Evolutionary conservation across 2,113 vertebrate genomes (phyloP), one percentile per base, ranked within the genome.

Genomic region (Poecilia latipinna): DNA sequence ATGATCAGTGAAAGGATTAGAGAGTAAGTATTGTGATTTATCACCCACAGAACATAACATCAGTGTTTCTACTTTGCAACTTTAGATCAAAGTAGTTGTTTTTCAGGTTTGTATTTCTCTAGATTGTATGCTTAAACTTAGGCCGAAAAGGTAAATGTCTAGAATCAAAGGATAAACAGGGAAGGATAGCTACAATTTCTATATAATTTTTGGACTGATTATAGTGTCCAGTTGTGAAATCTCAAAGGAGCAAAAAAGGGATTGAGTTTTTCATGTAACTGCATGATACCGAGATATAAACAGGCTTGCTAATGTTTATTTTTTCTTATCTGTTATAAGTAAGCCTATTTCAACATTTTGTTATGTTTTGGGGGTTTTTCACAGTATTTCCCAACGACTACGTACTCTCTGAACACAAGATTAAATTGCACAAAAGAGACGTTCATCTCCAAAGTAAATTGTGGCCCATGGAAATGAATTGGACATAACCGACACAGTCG

Each of bases 1-100:
- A 48, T 5, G 3, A 68, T 78, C 33, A 35, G 57, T 51, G 57
- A 61, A 70, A 73, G 48, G 44, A 29, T 28, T 26, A 2, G 19
- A 29, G 28, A 77, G 26, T 62, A 66, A 54, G 22, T 4, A 81
- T 71, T 51, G 7, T 70, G 33, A 82, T n/a, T 7, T 17, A 62
- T 65, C 44, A 1, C 10, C 35, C 42, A 19, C 3, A 39, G 22
- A 12, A 57, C 26, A 65, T 71, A 48, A 78, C 32, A 78, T 73
- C 48, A 74, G 39, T 15, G 28, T 66, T 65, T 79, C 51, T n/a
- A 60, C 32, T 35, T 12, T 74, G 48, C n/a, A 63, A 68, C 26
- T 70, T 79, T 26, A 28, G 31, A 61, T 65, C 51, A 39, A 11
- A 67, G 12, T 12, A 33, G 28, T 57, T 12, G 32, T 35, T 37